Evolutionary conservation across 2,888 invertebrate species (phyloP), one percentile per base, ranked within the genome.

Genomic region (Petrolisthes cinctipes): DNA sequence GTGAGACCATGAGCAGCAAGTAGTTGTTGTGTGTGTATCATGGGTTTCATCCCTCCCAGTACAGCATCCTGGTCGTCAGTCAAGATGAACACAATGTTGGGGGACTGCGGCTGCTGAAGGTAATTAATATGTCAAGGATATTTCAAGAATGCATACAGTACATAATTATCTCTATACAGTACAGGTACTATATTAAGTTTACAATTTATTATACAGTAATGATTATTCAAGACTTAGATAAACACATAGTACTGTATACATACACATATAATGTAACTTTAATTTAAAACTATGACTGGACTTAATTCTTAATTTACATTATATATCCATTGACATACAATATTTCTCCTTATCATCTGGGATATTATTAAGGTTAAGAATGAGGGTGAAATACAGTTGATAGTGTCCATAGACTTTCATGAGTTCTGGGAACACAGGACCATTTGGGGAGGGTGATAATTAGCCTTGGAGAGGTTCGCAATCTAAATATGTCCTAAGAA

Each of bases 61-160:
- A 94, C 93, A 4, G 93, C 92, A 91, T 94, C 94, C 92, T 93
- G 91, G 93, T 99, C 99, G 93, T 99, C 99, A 23, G 99, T 99
- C 91, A 99, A 94, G 91, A 99, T 96, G 91, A 99, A 94, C 89
- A 99, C 96, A 90, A 99, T 98, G 93, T 99, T 99, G 0, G 99
- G 98, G 92, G 97, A 96, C 91, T 96, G 94, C 91, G 96, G 56
- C 82, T 68, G 97, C 97, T 92, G 98, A 96, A 90, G 98, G 95
- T 98, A 91, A 98, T 94, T 93, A 86, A 9, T 9, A 7, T 20
- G 56, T 71, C 5, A 17, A 14, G 53, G 56, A n/a, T 14, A 14
- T 20, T 56, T 14, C 56, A 53, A 57, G 71, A 11, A n/a, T n/a
- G 17, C 53, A 6, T 82, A 11, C 71, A 37, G 53, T 11, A 20